Evolutionary conservation across 1,140 invertebrate genomes (phyloP).

Genomic region (Apis laboriosa): DNA sequence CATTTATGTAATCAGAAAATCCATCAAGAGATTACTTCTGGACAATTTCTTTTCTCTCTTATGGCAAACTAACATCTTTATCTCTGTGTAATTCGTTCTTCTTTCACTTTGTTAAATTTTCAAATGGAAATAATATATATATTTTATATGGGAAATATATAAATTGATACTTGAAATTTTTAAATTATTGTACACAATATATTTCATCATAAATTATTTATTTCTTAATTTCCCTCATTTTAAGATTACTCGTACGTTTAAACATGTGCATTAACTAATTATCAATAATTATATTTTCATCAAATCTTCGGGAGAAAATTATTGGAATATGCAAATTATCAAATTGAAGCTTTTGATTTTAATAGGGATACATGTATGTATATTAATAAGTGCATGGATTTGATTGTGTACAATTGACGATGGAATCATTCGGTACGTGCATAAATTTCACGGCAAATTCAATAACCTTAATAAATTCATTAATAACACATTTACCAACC

Average conservation of each 20-base stretch:
- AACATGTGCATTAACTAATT: too few relatives aligned
- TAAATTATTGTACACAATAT: not conserved
- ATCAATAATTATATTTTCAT: too few relatives aligned
- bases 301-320: not conserved
- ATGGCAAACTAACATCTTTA: not conserved
- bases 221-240: too few relatives aligned
- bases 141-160: not conserved
- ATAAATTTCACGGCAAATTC: not conserved
- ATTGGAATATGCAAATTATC: not conserved
- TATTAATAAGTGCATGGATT: not conserved
- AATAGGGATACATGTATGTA: not conserved
- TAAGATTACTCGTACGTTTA: too few relatives aligned
- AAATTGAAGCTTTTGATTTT: not conserved
- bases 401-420: not conserved
- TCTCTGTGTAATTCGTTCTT: not conserved
- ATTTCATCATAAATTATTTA: too few relatives aligned
- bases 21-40: slow-evolving; percentile 54
- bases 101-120: not conserved
- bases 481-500: not conserved
- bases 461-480: slow-evolving; percentile 16
- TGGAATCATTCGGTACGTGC: not conserved
- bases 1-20: slow-evolving; percentile 49
- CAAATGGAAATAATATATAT: not conserved
- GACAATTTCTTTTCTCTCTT: slow-evolving; percentile 44
- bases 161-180: not conserved